Evolutionary conservation across 2,113 vertebrate genomes (phyloP), one percentile per base, ranked within the genome.

Genomic region (Uria lomvia): DNA sequence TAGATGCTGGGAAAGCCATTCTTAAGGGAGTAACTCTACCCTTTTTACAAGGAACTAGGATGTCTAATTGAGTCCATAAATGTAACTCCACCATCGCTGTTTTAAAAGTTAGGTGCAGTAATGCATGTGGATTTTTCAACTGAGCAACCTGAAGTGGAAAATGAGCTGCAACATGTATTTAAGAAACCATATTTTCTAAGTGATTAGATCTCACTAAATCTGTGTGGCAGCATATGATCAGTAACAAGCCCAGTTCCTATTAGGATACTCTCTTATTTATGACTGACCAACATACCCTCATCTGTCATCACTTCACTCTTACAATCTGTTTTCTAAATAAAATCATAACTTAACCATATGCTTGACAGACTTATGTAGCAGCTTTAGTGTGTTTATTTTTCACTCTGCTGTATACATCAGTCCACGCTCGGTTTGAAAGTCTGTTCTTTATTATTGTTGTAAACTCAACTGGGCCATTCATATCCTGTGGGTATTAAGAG

Each of bases 291-390:
- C 23, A 77, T 86, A 78, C 53, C 47, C 67, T 92, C 74, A 66
- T 91, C 96, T 78, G 59, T 95, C 91, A 96, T 81, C 58, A 5
- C 30, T 76, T 67, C 79, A 19, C 36, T 95, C 85, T 67, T n/a
- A 11, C 78, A 96, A 29, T 90, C 95, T 96, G 62, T 87, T 95
- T 94, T 36, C 70, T 73, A 82, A 94, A 97, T 92, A 77, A 90
- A 90, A 90, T 92, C 68, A 30, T 78, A 94, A 80, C 47, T 86
- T 87, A 70, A 71, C 94, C 88, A 96, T 95, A 95, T 89, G 86
- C 36, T 60, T 86, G 88, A 92, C 92, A 96, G 91, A 95, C 89
- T 94, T 60, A 84, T 82, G 70, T 70, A 72, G 78, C 79, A 79
- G 91, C 75, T 93, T 87, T 83, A 83, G 80, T 23, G 26, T 90